These are phyloP conservation scores for Sebastes paucispinis DNA, from an alignment of 2,797 vertebrate species.

Conservation along the genomic window DNA sequence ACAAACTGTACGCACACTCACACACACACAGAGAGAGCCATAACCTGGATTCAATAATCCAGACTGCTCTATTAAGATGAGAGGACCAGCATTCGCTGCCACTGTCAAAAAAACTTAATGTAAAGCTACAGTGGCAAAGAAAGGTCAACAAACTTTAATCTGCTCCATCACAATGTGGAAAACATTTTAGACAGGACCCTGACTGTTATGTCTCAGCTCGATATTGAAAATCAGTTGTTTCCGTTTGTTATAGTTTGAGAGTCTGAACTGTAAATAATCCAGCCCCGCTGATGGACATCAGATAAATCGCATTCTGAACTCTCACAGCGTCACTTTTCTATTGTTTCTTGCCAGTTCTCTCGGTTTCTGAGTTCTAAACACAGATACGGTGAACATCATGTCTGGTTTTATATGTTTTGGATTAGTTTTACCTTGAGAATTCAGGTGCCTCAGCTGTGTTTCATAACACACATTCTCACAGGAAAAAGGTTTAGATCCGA, in stretches of 20 bases:
- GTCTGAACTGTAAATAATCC: constrained; percentile 32
- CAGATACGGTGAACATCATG: neutral
- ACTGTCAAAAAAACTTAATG: constrained; percentile 56
- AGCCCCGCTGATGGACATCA: constrained; percentile 5
- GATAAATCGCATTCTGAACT: neutral
- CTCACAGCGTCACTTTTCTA: neutral
- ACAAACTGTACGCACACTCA: constrained; percentile 18
- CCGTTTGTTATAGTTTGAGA: constrained; percentile 27
- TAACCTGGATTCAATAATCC: constrained; percentile 66
- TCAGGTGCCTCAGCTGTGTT: neutral
- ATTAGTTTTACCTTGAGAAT: neutral
- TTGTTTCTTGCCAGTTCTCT: neutral
- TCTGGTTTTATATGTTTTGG: neutral
- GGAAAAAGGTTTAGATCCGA: neutral
- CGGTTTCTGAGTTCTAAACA: neutral
- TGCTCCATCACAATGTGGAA: constrained; percentile 43
- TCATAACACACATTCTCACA: neutral
- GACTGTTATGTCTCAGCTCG: constrained; percentile 33
- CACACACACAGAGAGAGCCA: neutral
- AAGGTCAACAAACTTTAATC: constrained; percentile 54
- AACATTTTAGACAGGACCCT: constrained; percentile 10
- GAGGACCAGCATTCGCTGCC: constrained; percentile 35
- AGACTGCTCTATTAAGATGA: constrained; percentile 51
- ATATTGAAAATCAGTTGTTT: constrained; percentile 50
- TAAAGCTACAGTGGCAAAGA: constrained; percentile 34